Percentiles rank a stretch among this genome's conserved stretches.
Conservation (phyloP, 2,888 invertebrate genomes). For the Plusia festucae region DNA sequence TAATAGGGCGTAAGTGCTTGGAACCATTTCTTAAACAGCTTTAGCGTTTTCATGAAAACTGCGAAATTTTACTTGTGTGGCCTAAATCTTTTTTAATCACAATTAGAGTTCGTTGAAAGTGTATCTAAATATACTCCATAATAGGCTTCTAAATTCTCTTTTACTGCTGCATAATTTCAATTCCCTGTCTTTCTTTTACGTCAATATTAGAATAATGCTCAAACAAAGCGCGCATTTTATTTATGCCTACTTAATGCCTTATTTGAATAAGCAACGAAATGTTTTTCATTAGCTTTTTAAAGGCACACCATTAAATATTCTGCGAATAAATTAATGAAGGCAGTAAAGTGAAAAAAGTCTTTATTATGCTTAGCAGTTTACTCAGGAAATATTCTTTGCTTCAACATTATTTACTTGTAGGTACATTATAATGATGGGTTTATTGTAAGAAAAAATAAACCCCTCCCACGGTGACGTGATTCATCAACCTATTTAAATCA, state of each 20-base stretch:
- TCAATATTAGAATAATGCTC: constrained; percentile 43
- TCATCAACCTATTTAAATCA: background rate
- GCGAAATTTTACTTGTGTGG: no score
- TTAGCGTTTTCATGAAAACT: no score
- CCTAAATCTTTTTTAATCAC: background rate
- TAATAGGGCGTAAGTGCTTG: background rate
- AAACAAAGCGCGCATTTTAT: constrained; percentile 36
- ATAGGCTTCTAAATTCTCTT: background rate
- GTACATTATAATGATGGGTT: constrained; percentile 5
- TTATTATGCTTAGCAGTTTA: constrained; percentile 22
- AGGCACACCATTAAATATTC: constrained; percentile 52
- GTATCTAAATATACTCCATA: background rate
- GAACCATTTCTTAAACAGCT: no score
- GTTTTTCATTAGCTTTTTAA: constrained; percentile 55
- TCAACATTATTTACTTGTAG: background rate
- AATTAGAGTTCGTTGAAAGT: background rate
- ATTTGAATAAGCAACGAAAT: constrained; percentile 56
- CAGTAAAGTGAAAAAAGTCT: constrained; percentile 37
- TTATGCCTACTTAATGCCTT: constrained; percentile 38
- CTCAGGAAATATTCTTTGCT: constrained; percentile 2
- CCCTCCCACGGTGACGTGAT: background rate
- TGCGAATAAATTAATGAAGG: constrained; percentile 46
- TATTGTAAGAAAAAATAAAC: background rate
- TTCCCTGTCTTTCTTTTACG: constrained; percentile 32
- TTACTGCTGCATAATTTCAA: constrained; percentile 25